Conservation (phyloP, 1,140 invertebrate species). For the Lethocerus indicus region DNA sequence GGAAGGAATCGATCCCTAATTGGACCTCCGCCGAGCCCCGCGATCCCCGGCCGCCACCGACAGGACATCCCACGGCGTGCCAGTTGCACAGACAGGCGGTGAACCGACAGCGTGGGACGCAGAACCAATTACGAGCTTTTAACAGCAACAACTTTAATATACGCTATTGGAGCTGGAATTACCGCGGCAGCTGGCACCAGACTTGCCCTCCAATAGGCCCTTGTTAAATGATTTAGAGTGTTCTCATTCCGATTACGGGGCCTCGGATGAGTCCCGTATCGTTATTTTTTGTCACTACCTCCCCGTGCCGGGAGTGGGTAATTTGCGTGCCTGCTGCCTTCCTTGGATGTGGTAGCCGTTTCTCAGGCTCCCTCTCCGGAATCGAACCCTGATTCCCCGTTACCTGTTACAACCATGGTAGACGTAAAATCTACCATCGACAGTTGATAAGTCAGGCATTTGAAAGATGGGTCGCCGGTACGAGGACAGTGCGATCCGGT, state of each 20-base stretch:
- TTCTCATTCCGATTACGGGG: too few relatives aligned
- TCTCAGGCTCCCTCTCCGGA: slow-evolving; percentile 64
- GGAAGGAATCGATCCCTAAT: too few relatives aligned
- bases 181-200: slow-evolving; percentile 79
- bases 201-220: too few relatives aligned
- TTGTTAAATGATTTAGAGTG: too few relatives aligned
- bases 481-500: slow-evolving; percentile 52
- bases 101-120: slow-evolving; percentile 40
- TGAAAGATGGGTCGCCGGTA: slow-evolving; percentile 62
- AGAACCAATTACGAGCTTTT: slow-evolving; percentile 57
- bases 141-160: slow-evolving; percentile 74
- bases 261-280: slow-evolving; percentile 58
- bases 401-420: slow-evolving; percentile 70
- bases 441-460: slow-evolving; percentile 79
- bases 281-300: slow-evolving; percentile 79
- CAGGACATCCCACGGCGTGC: slow-evolving; percentile 23
- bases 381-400: slow-evolving; percentile 53
- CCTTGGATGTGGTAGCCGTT: slow-evolving; percentile 85
- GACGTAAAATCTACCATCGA: slow-evolving; percentile 59
- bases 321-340: slow-evolving; percentile 81
- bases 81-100: slow-evolving; percentile 30
- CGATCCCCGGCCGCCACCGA: slow-evolving; percentile 10
- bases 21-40: slow-evolving; percentile 4
- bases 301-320: slow-evolving; percentile 52
- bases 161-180: slow-evolving; percentile 82